phyloP scores from a whole-genome alignment of 2,888 invertebrate species.

The Blastobasis lacticolella region DNA sequence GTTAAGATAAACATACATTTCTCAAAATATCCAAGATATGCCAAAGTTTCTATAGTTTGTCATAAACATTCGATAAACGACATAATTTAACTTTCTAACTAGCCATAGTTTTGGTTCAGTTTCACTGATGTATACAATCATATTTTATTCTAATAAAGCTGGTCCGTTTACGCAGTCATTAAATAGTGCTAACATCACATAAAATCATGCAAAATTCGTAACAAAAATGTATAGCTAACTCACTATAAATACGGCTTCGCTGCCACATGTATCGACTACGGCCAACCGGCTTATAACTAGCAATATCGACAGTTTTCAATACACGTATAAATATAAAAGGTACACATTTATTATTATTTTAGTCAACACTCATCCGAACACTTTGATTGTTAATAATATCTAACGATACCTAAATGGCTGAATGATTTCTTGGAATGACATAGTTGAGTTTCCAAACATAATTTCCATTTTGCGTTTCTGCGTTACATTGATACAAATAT shows the following conservation, averaged over 20 bases:
- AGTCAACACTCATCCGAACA: no score
- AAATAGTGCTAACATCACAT: conserved; percentile 33
- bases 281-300: conserved; percentile 27
- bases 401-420: no score
- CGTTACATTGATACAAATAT: neutral
- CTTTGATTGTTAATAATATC: no score
- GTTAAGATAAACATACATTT: neutral
- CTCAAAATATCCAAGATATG: conserved; percentile 25
- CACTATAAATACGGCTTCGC: conserved; percentile 16
- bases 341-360: conserved; percentile 13
- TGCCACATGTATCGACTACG: conserved; percentile 24
- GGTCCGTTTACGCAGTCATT: conserved; percentile 53
- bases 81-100: conserved; percentile 31
- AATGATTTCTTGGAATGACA: no score
- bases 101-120: conserved; percentile 37
- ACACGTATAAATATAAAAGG: conserved; percentile 19
- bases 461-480: no score
- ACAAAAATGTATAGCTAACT: conserved; percentile 30
- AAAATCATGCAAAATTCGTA: conserved; percentile 50
- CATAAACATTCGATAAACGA: conserved; percentile 22
- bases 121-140: conserved; percentile 48
- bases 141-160: conserved; percentile 46
- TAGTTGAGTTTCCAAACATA: no score
- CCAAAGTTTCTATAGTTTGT: conserved; percentile 27
- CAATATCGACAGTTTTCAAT: conserved; percentile 45